Percentiles rank a stretch among this genome's conserved stretches.
Evolutionary conservation across 2,888 invertebrate species (phyloP).

Genomic region (Punctoribates punctum): DNA sequence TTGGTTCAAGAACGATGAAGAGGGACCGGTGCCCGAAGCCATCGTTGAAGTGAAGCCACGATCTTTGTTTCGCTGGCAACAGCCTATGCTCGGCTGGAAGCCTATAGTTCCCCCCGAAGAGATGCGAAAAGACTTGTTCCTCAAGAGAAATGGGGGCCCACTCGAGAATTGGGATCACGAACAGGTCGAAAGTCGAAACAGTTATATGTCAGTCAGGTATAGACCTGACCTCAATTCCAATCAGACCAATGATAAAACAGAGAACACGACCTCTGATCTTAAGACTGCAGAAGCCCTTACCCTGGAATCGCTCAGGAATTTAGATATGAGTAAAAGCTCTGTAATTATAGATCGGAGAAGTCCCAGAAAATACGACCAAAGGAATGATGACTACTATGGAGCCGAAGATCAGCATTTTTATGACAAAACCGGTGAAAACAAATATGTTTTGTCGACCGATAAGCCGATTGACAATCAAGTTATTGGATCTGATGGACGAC

Average conservation of each 20-base stretch:
- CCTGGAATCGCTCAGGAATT: background rate
- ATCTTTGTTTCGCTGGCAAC: conserved; percentile 17
- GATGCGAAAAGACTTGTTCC: conserved; percentile 14
- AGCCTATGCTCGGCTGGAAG: conserved; percentile 15
- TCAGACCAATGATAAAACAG: background rate
- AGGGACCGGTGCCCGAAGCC: background rate
- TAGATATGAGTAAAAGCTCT: conserved; percentile 16
- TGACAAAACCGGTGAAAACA: background rate
- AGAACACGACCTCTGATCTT: background rate
- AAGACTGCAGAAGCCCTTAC: background rate
- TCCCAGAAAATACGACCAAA: background rate
- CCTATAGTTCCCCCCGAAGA: background rate
- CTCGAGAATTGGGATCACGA: conserved; percentile 13
- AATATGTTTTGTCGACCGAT: background rate
- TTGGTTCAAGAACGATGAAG: background rate
- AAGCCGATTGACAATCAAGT: conserved; percentile 15
- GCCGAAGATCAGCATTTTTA: background rate
- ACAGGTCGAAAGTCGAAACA: conserved; percentile 5
- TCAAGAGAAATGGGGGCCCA: conserved; percentile 8
- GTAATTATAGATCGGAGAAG: background rate
- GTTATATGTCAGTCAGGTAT: background rate
- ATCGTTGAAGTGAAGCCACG: conserved; percentile 25
- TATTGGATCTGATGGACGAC: background rate
- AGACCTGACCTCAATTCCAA: background rate
- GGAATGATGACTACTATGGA: background rate